Evolutionary conservation across 2,113 vertebrate species (phyloP), one percentile per base, ranked within the genome.

Genomic region (Lampris incognitus): DNA sequence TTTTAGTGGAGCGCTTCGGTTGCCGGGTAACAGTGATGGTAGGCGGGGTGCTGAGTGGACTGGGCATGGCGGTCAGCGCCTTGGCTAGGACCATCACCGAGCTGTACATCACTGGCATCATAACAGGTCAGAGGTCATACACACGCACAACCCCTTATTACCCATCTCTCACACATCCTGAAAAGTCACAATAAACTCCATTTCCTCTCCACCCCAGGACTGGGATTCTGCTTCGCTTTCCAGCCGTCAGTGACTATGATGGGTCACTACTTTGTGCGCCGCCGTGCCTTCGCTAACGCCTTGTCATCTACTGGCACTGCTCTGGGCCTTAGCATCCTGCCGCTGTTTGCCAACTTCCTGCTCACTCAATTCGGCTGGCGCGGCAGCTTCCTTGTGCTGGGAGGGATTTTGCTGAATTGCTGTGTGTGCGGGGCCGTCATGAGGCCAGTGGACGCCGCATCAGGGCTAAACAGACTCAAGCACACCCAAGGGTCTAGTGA

Each of bases 361-460:
- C 84, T 95, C 84, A 91, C 92, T 41, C 60, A 85, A 2, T 92
- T 96, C 82, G 95, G 95, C 59, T 97, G 96, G 96, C 93, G 96
- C 66, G 96, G 95, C 6, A 91, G 95, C 76, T 97, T 97, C 78
- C 92, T 97, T 9, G 74, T 97, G 81, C 93, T 96, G 41, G 96
- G 95, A 0, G 96, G 94, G 13, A 85, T 96, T 11, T 44, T 96
- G 7, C 78, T 97, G 49, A 96, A 96, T 87, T 90, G 94, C 74
- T 97, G 96, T 0, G 93, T 95, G 13, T 96, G 94, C 50, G 96
- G 96, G 41, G 94, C 96, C 13, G 74, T 96, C 42, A 92, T 97
- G 94, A 95, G 95, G 73, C 96, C 96, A 0, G 72, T 97, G 50
- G 66, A 65, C 66, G n/a, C 59, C 61, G 49, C 38, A 49, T 36